These are phyloP conservation scores for Onchidella celtica DNA, from an alignment of 2,888 invertebrate species.

Conservation along the genomic window DNA sequence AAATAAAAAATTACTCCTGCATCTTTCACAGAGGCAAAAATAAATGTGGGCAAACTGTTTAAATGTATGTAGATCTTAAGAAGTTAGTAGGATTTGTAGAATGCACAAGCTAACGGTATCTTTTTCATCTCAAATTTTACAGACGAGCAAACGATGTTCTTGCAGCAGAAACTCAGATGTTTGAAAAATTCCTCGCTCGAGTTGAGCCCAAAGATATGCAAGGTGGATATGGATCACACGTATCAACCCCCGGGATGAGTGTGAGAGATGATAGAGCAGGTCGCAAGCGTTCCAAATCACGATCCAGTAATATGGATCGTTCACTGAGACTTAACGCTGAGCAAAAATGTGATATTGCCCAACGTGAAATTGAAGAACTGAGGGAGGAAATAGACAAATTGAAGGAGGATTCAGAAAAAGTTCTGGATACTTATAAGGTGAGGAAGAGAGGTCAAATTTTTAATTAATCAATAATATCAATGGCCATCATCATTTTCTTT, in stretches of 20 bases:
- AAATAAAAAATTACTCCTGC: no score
- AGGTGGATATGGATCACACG: slow-evolving; percentile 47
- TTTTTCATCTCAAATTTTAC: no score
- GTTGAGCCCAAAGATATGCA: slow-evolving; percentile 74
- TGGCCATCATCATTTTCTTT: neutral
- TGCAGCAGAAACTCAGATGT: slow-evolving; percentile 78
- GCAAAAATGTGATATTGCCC: slow-evolving; percentile 80
- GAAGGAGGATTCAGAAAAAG: slow-evolving; percentile 78
- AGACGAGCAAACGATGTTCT: slow-evolving; percentile 78
- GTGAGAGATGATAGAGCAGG: slow-evolving; percentile 66
- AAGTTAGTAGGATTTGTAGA: no score
- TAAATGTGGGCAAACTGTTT: no score
- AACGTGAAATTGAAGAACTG: slow-evolving; percentile 79
- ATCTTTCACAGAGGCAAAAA: no score
- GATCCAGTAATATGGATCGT: slow-evolving; percentile 75
- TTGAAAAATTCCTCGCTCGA: slow-evolving; percentile 78
- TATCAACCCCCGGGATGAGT: slow-evolving; percentile 65
- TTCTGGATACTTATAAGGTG: slow-evolving; percentile 78
- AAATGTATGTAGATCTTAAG: no score
- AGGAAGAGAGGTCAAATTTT: no score
- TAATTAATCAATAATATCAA: neutral
- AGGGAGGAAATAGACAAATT: slow-evolving; percentile 76
- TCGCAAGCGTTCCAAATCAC: slow-evolving; percentile 77
- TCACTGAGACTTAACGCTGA: slow-evolving; percentile 76
- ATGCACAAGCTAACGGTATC: no score